phyloP scores from a whole-genome alignment of 2,113 vertebrate species.

The Sclerurus mexicanus region DNA sequence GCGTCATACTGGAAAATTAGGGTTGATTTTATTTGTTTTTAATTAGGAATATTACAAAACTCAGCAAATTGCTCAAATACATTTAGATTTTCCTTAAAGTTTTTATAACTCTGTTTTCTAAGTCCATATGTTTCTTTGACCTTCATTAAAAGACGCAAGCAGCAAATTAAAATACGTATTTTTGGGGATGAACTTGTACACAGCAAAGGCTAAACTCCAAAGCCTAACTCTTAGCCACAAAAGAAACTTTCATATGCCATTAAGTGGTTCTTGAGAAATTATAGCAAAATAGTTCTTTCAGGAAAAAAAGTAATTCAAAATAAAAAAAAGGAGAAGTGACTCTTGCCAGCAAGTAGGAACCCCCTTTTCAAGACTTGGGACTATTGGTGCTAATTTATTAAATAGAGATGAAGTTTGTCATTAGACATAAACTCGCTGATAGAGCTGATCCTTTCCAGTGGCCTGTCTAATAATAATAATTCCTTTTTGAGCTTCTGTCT shows the following conservation, averaged over 20 bases:
- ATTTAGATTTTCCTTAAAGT: not conserved
- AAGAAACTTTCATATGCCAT: not conserved
- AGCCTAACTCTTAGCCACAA: not conserved
- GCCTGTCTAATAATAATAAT: too few relatives aligned
- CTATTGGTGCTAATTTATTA: not conserved
- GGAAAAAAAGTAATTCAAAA: not conserved
- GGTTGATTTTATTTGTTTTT: constrained; percentile 2
- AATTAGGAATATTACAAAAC: constrained; percentile 35
- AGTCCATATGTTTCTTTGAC: not conserved
- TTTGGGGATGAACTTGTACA: not conserved
- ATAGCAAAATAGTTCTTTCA: not conserved
- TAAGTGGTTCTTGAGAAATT: not conserved
- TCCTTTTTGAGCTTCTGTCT: not conserved
- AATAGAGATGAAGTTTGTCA: not conserved
- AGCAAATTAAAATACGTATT: not conserved
- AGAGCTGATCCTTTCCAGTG: not conserved
- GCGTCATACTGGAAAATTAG: constrained; percentile 35
- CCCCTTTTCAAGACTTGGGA: not conserved
- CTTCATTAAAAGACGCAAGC: not conserved
- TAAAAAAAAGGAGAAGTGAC: not conserved
- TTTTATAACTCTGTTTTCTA: constrained; percentile 30
- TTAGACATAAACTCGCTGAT: not conserved
- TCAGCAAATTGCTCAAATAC: not conserved
- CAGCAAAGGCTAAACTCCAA: not conserved
- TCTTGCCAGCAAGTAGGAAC: not conserved